Percentiles rank a stretch among this genome's conserved stretches.
These are phyloP conservation scores for Polydrusus pterygomalis DNA, from an alignment of 2,888 invertebrate species.

Conservation along the genomic window DNA sequence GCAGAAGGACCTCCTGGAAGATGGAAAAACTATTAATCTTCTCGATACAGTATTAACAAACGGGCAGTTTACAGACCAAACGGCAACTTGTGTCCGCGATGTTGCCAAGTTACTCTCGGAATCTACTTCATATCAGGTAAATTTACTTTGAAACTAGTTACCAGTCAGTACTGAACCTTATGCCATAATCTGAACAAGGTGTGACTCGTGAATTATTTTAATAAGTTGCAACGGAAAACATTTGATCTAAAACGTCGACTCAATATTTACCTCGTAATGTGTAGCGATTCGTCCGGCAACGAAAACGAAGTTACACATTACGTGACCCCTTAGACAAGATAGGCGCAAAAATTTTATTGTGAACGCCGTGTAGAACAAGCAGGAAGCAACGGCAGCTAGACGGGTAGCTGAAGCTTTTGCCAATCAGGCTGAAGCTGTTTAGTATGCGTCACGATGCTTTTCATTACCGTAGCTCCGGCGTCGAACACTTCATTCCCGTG, in stretches of 20 bases:
- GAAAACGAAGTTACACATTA: constrained; percentile 47
- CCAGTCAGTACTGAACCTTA: too few relatives aligned
- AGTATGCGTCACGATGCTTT: constrained; percentile 77
- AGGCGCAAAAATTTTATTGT: constrained; percentile 50
- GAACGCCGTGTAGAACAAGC: constrained; percentile 51
- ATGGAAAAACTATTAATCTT: constrained; percentile 77
- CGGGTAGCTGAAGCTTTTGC: constrained; percentile 55
- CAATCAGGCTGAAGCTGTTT: constrained; percentile 70
- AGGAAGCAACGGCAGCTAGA: constrained; percentile 51
- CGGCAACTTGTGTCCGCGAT: constrained; percentile 75
- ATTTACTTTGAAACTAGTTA: constrained; percentile 31
- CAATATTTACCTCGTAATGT: constrained; percentile 19
- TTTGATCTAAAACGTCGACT: constrained; percentile 10
- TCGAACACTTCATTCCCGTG: constrained; percentile 67
- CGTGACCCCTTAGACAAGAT: constrained; percentile 39
- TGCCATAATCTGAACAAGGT: too few relatives aligned
- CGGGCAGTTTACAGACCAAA: constrained; percentile 71
- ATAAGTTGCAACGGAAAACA: neutral
- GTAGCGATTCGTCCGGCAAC: constrained; percentile 17
- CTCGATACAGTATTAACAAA: constrained; percentile 73
- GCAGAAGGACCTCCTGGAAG: constrained; percentile 84
- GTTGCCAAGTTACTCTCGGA: constrained; percentile 77
- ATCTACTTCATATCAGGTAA: constrained; percentile 68
- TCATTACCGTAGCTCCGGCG: constrained; percentile 75
- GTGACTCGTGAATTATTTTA: too few relatives aligned